Percentiles rank a stretch among this genome's conserved stretches.
Evolutionary conservation across 2,113 vertebrate species (phyloP).

Genomic region (Heteronetta atricapilla): DNA sequence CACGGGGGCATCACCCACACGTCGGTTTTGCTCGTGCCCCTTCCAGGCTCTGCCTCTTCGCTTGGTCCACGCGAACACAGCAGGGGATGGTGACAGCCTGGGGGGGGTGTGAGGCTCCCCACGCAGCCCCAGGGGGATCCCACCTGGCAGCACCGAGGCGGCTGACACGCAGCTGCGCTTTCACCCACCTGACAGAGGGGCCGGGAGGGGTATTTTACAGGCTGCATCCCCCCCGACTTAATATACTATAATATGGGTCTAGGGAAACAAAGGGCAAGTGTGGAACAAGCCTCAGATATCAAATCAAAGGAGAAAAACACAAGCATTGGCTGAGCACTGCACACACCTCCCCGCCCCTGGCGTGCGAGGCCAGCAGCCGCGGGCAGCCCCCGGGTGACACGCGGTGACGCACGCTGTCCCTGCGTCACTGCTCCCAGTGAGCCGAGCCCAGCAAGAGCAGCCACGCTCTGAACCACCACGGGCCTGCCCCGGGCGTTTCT

Average conservation of each 20-base stretch:
- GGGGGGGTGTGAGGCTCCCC: background rate
- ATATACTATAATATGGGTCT: background rate
- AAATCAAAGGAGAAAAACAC: background rate
- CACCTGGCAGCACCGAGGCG: accelerated
- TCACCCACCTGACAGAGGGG: background rate
- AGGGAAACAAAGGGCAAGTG: background rate
- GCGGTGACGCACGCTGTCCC: background rate
- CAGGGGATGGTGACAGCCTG: background rate
- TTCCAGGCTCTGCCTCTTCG: background rate
- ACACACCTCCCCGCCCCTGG: background rate
- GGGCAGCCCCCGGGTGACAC: background rate
- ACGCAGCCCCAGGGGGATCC: background rate
- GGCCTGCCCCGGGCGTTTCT: too few species aligned
- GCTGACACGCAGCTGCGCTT: accelerated
- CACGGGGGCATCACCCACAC: background rate
- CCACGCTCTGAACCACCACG: background rate
- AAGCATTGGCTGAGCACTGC: background rate
- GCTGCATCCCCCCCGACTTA: accelerated
- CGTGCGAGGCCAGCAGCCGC: background rate
- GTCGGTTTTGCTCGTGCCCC: background rate
- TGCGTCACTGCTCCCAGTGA: background rate
- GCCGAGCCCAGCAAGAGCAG: background rate
- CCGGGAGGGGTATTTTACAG: too few species aligned
- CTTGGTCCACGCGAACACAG: accelerated
- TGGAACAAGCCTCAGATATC: accelerated